Base-by-base conservation (phyloP, 2,888 invertebrate species). In the Heterodera filipjevi region DNA sequence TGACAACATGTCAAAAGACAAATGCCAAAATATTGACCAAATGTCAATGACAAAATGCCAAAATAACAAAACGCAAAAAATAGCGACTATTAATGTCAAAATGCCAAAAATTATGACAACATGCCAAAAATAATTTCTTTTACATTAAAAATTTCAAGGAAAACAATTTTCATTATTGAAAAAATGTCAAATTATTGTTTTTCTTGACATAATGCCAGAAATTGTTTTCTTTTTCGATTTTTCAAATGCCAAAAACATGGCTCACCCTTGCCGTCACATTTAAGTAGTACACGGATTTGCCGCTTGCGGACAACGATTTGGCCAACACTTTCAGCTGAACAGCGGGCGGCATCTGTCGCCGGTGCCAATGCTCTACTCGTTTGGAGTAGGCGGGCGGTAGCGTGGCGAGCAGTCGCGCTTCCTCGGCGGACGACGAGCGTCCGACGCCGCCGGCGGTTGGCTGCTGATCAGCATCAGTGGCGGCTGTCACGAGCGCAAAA, bases 221-320 rank as follows among this genome's bases (percentile, higher is more conserved):
- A 39, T 59, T 27, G 3, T 27, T n/a, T 27, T n/a, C 14, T 59
- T n/a, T n/a, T n/a, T n/a, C 27, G 3, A n/a, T 59, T 59, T 59
- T 59, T 6, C 27, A 22, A 49, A 49, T 49, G 49, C 49, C 10
- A 53, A 53, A 53, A 53, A 53, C 2, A 77, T 19, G 44, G 44
- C 82, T 71, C 66, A 82, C 82, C 19, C 35, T 77, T 6, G 84
- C 82, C 3, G 81, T 75, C n/a, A 82, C 71, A 46, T 84, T 84
- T 70, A 82, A 46, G 46, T 84, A 80, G 71, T 82, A 82, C 22
- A 79, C 72, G 27, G 59, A 53, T 46, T 59, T 66, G 32, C 77
- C 71, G 30, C 80, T 64, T n/a, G 35, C 22, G 32, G 68, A 16
- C 33, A 68, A 35, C 33, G 68, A 68, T 35, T 68, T 68, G 22